A percentile compares a stretch with the other conserved stretches of the same genome.
Evolutionary conservation across 2,113 vertebrate species (phyloP).

Genomic region (Etheostoma spectabile): DNA sequence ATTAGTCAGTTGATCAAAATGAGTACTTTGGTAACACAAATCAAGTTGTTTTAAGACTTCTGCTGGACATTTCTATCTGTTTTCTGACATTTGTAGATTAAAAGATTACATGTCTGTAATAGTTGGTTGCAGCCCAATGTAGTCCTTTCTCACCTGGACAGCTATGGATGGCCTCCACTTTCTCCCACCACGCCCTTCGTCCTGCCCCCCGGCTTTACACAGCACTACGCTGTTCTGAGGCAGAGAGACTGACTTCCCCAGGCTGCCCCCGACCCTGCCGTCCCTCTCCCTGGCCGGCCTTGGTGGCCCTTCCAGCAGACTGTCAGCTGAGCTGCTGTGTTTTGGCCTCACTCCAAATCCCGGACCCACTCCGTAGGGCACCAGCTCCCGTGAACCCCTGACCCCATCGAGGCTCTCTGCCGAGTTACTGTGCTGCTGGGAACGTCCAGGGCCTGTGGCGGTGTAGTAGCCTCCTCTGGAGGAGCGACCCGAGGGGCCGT

Average conservation of each 20-base stretch:
- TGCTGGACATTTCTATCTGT: too few relatives aligned
- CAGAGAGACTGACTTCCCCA: constrained; percentile 84
- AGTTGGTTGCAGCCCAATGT: neutral
- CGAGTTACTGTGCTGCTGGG: constrained; percentile 84
- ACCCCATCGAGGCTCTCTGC: constrained; percentile 83
- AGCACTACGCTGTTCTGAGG: constrained; percentile 87
- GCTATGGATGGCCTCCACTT: constrained; percentile 98
- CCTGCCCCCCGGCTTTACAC: constrained; percentile 90
- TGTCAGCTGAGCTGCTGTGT: constrained; percentile 86
- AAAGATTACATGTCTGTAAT: neutral
- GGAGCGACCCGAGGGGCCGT: constrained; percentile 72
- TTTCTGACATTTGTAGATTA: neutral
- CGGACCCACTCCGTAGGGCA: constrained; percentile 81
- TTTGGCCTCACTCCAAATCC: constrained; percentile 80
- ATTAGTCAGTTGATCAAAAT: too few relatives aligned
- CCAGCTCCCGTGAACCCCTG: constrained; percentile 71
- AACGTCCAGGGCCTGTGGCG: constrained; percentile 56
- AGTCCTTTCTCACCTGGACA: constrained; percentile 88
- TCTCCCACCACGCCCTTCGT: constrained; percentile 88
- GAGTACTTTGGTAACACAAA: neutral
- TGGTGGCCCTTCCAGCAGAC: constrained; percentile 81
- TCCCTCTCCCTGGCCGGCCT: constrained; percentile 77
- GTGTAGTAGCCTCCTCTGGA: constrained; percentile 81
- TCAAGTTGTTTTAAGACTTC: neutral
- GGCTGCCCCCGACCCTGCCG: constrained; percentile 70